Percentiles rank a stretch among this genome's conserved stretches.
Conservation (phyloP, 2,888 invertebrate species). For the Athalia cordata region DNA sequence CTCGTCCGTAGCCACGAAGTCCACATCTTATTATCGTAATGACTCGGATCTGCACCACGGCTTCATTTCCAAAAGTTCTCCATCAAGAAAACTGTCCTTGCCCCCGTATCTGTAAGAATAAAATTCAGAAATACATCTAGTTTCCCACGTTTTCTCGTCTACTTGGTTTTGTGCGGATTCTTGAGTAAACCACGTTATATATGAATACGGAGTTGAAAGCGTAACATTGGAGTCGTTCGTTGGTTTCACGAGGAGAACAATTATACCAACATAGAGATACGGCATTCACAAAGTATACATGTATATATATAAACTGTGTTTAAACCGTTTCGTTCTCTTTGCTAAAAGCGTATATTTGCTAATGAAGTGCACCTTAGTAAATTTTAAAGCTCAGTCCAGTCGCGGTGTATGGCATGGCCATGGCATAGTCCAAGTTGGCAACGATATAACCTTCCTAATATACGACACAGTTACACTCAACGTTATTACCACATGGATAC, state of each 20-base stretch:
- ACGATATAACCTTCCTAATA: neutral
- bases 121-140: neutral
- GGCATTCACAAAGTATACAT: neutral
- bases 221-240: too few species aligned
- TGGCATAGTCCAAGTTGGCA: neutral
- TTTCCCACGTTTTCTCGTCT: neutral
- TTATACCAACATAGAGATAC: slow-evolving; percentile 18
- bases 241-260: slow-evolving; percentile 1
- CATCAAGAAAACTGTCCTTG: neutral
- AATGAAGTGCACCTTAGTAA: slow-evolving; percentile 62
- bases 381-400: slow-evolving; percentile 59
- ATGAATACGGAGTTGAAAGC: too few species aligned
- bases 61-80: slow-evolving; percentile 4
- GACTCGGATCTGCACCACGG: neutral
- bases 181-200: too few species aligned
- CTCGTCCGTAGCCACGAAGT: slow-evolving; percentile 69
- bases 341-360: slow-evolving; percentile 56
- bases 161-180: neutral
- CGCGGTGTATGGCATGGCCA: neutral
- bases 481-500: neutral
- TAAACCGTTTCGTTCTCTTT: slow-evolving; percentile 64
- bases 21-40: slow-evolving; percentile 60
- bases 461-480: neutral
- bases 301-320: slow-evolving; percentile 49
- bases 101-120: neutral